Base-by-base conservation (phyloP, 2,888 invertebrate genomes). In the Hypercompe scribonia region DNA sequence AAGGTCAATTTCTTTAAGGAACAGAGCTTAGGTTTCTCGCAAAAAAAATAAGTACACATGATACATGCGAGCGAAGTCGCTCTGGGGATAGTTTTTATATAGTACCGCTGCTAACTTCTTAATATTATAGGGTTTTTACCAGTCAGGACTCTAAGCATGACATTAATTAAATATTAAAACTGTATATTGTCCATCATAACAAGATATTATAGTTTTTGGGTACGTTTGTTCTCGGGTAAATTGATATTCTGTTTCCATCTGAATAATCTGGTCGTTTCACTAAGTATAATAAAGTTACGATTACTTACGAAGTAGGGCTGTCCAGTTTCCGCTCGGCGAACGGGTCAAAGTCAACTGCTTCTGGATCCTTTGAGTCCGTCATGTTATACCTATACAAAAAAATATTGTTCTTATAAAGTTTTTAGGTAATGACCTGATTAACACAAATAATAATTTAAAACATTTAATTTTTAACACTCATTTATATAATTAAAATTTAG, bases 221-320 rank as follows among this genome's bases (percentile, higher is more conserved):
- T 50, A 24, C 24, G 24, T 54, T 21, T 21, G 50, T 24, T 8
- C 21, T n/a, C 0, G n/a, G n/a, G 11, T 10, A n/a, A n/a, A 4
- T 58, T 28, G 15, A 13, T n/a, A n/a, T 8, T 28, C 15, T 31
- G 31, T 61, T 15, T 31, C 15, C 15, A 61, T 31, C 15, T 61
- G 13, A 61, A 61, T 28, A 28, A 61, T 61, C 58, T 31, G 4
- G 31, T 7, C 8, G 11, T 0, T 36, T 65, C 18, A 4, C 65
- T 3, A 42, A 66, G 28, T 66, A 13, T 66, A 46, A 46, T 31
- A 33, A n/a, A 31, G 10, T 31, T 33, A 76, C 50, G 61, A 31
- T 66, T 88, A 96, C 98, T 97, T 96, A 98, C 98, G 98, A 97
- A 78, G 98, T 98, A 74, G 98, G 97, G 92, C 97, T 97, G 68